These are phyloP conservation scores for Pristis pectinata DNA, from an alignment of 2,797 vertebrate species.

Conservation along the genomic window DNA sequence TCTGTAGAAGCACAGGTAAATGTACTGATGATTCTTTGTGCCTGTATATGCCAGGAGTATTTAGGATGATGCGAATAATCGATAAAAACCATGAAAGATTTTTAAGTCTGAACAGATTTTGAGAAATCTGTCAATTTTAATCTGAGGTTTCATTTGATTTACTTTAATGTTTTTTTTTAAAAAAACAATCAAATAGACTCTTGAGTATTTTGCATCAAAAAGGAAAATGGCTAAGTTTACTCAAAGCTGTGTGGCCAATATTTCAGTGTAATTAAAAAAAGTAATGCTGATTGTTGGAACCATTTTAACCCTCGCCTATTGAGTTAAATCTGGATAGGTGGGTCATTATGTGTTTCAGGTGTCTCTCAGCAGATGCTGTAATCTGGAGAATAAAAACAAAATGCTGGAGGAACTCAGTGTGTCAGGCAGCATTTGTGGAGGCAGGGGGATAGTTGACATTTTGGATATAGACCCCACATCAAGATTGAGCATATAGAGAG, in stretches of 20 bases:
- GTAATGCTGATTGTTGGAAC: not conserved
- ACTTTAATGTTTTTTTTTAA: not conserved
- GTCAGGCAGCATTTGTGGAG: too few species aligned
- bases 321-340: not conserved
- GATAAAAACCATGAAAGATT: conserved; percentile 52
- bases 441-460: too few species aligned
- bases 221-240: not conserved
- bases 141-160: not conserved
- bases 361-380: too few species aligned
- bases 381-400: too few species aligned
- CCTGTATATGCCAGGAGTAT: conserved; percentile 52
- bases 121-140: not conserved
- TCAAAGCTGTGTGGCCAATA: not conserved
- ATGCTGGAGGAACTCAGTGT: too few species aligned
- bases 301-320: not conserved
- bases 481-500: too few species aligned
- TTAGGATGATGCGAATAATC: conserved; percentile 48
- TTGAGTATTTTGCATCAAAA: not conserved
- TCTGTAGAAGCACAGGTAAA: conserved; percentile 49
- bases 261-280: not conserved
- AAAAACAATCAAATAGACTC: not conserved
- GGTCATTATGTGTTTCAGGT: not conserved
- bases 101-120: conserved; percentile 44
- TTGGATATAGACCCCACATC: too few species aligned
- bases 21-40: conserved; percentile 50